A percentile compares a stretch with the other conserved stretches of the same genome.
These are phyloP conservation scores for Glossophaga mutica DNA, from an alignment of 2,797 vertebrate genomes.

Conservation along the genomic window DNA sequence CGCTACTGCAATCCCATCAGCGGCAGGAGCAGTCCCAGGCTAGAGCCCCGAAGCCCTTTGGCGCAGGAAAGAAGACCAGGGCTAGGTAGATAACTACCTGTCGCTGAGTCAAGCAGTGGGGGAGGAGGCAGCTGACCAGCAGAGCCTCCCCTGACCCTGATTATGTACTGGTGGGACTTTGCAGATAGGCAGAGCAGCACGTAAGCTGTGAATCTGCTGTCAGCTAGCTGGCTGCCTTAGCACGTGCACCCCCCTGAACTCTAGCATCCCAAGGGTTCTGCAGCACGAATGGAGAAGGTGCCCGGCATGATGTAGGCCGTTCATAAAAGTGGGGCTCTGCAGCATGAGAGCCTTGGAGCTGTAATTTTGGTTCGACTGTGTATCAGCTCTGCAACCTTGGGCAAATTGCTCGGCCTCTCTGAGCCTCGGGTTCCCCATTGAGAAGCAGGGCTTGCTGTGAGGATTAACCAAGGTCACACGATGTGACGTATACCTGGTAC, in stretches of 20 bases:
- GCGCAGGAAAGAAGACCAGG: not conserved
- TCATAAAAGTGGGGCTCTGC: not conserved
- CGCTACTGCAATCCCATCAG: not conserved
- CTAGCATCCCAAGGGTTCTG: not conserved
- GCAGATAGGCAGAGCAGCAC: not conserved
- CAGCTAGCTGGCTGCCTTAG: too few relatives aligned
- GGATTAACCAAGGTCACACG: rapidly evolving
- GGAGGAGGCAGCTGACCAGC: rapidly evolving
- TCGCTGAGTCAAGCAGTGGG: not conserved
- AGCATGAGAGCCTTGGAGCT: not conserved
- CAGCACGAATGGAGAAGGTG: not conserved
- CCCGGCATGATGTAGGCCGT: rapidly evolving
- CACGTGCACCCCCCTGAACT: not conserved
- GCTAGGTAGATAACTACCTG: not conserved
- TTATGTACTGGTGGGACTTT: not conserved
- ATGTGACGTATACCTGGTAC: not conserved
- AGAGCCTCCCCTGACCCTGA: not conserved
- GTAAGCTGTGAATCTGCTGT: not conserved
- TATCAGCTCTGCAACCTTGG: not conserved
- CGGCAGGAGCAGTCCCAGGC: not conserved
- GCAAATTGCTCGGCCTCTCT: not conserved
- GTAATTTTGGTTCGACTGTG: not conserved
- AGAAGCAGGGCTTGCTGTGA: not conserved
- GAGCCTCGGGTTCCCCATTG: not conserved
- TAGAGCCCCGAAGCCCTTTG: not conserved